Base-by-base conservation (phyloP, 37 sponge, comb jelly and placozoan species). In the Aplysina aerophoba region DNA sequence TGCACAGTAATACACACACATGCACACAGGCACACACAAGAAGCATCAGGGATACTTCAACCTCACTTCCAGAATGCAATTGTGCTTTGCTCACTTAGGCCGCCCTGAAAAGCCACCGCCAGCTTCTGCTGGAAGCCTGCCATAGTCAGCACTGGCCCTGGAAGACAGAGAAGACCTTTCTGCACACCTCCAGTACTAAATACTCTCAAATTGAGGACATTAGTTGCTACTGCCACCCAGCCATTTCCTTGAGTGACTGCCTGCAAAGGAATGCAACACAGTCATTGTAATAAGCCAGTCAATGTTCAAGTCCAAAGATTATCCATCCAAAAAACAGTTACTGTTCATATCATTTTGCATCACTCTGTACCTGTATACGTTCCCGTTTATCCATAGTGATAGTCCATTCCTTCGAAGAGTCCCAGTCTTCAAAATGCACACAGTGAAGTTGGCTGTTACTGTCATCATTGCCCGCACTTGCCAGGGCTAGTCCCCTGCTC, bases 211-310 rank as follows among this genome's bases (percentile, higher is more conserved):
- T 66, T 39, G 17, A 83, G 84, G 55, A 64, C 80, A 39, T 73
- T 85, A 36, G 95, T 94, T 64, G 95, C 95, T 41, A 82, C 87
- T 63, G 95, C 92, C 61, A 94, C 67, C 95, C 95, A 94, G 21
- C 74, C 85, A 56, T 84, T 59, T 31, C 95, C 95, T 53, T 88
- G 56, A 25, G 81, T 81, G 62, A 86, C 27, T 16, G 64, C 65
- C 81, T 78, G 28, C 19, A 44, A 15, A 31, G 57, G 21, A 81
- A 56, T 58, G 6, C 20, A 24, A 27, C 28, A 73, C 14, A 38
- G 12, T 79, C 73, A 55, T 82, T 71, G 50, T n/a, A n/a, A n/a
- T n/a, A n/a, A n/a, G n/a, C n/a, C n/a, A n/a, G n/a, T n/a, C n/a
- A n/a, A n/a, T n/a, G n/a, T n/a, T n/a, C n/a, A n/a, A n/a, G n/a